Evolutionary conservation across 2,797 vertebrate species (phyloP), one percentile per base, ranked within the genome.

Genomic region (Gymnoscopelus braueri): DNA sequence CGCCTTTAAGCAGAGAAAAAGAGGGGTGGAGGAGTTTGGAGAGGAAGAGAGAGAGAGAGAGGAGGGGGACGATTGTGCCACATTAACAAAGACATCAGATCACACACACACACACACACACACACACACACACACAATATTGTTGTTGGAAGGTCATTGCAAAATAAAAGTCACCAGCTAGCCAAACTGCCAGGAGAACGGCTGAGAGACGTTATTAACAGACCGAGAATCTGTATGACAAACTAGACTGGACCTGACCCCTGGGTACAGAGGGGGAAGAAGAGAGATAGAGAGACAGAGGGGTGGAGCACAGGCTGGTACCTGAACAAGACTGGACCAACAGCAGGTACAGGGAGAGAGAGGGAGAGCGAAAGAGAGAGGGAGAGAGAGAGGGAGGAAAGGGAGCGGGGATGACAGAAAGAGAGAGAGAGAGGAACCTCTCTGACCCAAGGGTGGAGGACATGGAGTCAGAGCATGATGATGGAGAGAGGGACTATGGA

Each of bases 1-100:
- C 87, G 85, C 74, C 87, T 87, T 86, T 79, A 82, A 81, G 74
- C 72, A 58, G 69, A 56, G 79, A 75, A 66, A 60, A 63, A 24
- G 3, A 49, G 60, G 2, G 44, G 24, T 10, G 48, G 48, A 44
- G 13, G 50, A 51, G 50, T 44, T 44, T 13, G 50, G 48, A 51
- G 50, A 51, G 50, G 14, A 7, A 15, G 48, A 26, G 3, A 10
- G 23, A 19, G 23, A 14, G 39, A 10, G 23, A 19, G 23, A 14
- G 6, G 52, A 14, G 63, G 12, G 15, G 32, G 15, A 12, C 6
- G 4, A 44, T 44, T 44, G 39, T 44, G 39, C 39, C 39, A 44
- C 8, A 44, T 44, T 8, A 10, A 51, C 13, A 13, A 51, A 51
- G 50, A 51, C 4, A 13, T 44, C 39, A 0, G 2, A 8, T 3